phyloP scores from a whole-genome alignment of 1,140 invertebrate species.

The Procambarus clarkii region DNA sequence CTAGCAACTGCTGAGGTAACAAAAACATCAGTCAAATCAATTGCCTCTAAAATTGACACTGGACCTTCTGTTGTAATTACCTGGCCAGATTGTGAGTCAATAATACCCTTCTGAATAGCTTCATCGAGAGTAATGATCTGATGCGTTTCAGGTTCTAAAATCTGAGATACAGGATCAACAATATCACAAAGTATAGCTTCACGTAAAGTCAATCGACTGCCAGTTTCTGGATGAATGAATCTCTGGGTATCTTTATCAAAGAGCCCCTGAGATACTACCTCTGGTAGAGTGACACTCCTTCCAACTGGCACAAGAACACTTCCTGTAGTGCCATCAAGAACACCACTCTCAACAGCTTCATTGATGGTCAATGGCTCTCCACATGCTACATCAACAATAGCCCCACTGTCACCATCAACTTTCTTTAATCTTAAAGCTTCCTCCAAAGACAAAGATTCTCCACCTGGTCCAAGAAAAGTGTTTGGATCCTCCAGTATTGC shows the following conservation, averaged over 20 bases:
- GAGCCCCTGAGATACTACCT: slow-evolving; percentile 88
- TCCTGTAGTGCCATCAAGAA: slow-evolving; percentile 87
- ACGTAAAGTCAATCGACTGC: slow-evolving; percentile 83
- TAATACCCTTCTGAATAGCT: slow-evolving; percentile 86
- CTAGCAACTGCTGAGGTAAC: slow-evolving; percentile 76
- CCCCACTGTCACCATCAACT: slow-evolving; percentile 85
- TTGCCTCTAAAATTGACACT: slow-evolving; percentile 84
- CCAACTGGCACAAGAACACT: slow-evolving; percentile 88
- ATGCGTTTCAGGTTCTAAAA: slow-evolving; percentile 80
- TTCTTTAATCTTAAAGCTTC: slow-evolving; percentile 86
- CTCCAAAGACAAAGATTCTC: slow-evolving; percentile 81
- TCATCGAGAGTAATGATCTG: slow-evolving; percentile 84
- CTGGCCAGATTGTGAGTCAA: slow-evolving; percentile 84
- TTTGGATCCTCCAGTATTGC: slow-evolving; percentile 81
- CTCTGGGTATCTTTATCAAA: slow-evolving; percentile 86
- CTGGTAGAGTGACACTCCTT: slow-evolving; percentile 87
- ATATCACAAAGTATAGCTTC: slow-evolving; percentile 92
- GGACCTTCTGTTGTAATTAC: slow-evolving; percentile 81
- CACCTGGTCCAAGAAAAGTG: slow-evolving; percentile 79
- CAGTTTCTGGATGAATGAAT: slow-evolving; percentile 94
- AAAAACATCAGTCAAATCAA: slow-evolving; percentile 75
- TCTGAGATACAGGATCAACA: slow-evolving; percentile 85
- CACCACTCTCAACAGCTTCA: slow-evolving; percentile 89
- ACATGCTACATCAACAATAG: slow-evolving; percentile 88
- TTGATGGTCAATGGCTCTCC: slow-evolving; percentile 87